Conservation (phyloP, 2,797 vertebrate genomes). For the Sebastes nivosus region DNA sequence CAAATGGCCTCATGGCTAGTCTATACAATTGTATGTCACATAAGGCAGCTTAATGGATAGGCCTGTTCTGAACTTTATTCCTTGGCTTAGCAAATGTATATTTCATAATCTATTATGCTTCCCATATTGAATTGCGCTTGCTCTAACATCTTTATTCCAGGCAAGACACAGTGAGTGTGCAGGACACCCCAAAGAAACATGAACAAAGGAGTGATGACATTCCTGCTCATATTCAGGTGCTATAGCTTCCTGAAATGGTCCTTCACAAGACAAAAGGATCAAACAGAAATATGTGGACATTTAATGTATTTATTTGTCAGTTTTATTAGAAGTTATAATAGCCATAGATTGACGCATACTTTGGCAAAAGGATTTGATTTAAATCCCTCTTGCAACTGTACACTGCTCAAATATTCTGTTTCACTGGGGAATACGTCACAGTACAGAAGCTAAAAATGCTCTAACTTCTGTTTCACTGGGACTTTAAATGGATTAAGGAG, state of each 20-base stretch:
- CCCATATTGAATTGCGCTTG: constrained; percentile 30
- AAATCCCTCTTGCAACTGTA: not conserved
- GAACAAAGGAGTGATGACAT: not conserved
- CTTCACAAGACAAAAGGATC: not conserved
- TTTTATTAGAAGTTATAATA: not conserved
- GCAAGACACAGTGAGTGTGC: not conserved
- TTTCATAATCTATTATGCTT: constrained; percentile 26
- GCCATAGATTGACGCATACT: not conserved
- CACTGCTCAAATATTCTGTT: not conserved
- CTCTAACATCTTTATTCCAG: constrained; percentile 11
- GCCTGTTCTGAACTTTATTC: constrained; percentile 24
- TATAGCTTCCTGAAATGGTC: not conserved
- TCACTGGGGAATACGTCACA: not conserved
- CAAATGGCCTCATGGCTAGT: not conserved
- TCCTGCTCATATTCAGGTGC: not conserved
- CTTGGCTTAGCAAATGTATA: constrained; percentile 37
- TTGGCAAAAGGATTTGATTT: not conserved
- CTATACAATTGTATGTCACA: constrained; percentile 21
- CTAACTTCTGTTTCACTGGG: not conserved
- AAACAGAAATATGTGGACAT: not conserved
- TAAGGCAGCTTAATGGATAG: constrained; percentile 39
- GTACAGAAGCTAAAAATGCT: not conserved
- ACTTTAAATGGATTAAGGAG: not conserved
- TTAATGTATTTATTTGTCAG: not conserved
- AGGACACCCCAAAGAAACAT: not conserved